Percentiles rank a stretch among this genome's conserved stretches.
These are phyloP conservation scores for Napeogenes sylphis DNA, from an alignment of 2,888 invertebrate species.

Conservation along the genomic window DNA sequence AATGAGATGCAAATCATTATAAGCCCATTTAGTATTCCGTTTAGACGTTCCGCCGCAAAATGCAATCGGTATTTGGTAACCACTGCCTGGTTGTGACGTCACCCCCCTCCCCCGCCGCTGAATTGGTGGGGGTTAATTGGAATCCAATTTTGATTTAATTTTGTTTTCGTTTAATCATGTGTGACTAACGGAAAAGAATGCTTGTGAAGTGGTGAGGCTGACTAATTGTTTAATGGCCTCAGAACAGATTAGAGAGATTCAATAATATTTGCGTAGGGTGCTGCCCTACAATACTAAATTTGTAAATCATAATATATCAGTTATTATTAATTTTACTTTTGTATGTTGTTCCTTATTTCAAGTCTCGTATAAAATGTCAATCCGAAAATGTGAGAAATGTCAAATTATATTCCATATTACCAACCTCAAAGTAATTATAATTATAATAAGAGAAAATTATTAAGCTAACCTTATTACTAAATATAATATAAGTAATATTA, in stretches of 20 bases:
- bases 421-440: no score
- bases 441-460: no score
- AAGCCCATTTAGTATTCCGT: constrained; percentile 38
- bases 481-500: no score
- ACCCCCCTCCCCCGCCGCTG: constrained; percentile 20
- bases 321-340: no score
- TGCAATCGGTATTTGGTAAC: constrained; percentile 43
- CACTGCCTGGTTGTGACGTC: constrained; percentile 43
- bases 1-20: constrained; percentile 38
- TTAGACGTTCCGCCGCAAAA: constrained; percentile 37
- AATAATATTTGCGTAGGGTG: constrained; percentile 5
- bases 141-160: constrained; percentile 7
- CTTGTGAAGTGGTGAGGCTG: constrained; percentile 10
- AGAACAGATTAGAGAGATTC: neutral
- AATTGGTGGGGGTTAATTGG: constrained; percentile 9
- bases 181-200: constrained; percentile 1
- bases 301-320: no score
- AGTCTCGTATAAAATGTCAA: no score
- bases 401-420: no score
- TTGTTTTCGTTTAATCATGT: constrained; percentile 3
- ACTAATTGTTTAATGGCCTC: constrained; percentile 5
- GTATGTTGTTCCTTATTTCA: no score
- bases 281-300: neutral
- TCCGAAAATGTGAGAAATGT: no score
- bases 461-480: no score